These are phyloP conservation scores for Drosophila mayri DNA, from an alignment of 1,140 invertebrate genomes.

Conservation along the genomic window DNA sequence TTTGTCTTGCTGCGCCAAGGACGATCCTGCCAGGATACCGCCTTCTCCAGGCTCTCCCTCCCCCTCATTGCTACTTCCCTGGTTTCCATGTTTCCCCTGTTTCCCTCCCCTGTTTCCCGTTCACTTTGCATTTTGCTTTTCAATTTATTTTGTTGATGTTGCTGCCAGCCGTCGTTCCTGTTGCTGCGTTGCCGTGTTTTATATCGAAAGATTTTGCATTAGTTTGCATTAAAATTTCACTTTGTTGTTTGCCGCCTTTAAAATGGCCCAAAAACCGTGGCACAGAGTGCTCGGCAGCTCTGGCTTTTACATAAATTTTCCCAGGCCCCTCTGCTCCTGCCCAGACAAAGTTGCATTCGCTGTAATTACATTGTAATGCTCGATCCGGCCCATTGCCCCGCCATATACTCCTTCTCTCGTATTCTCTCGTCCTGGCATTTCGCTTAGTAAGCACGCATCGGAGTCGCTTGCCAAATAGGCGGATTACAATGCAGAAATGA, in stretches of 20 bases:
- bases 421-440: slow-evolving; percentile 26
- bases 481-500: slow-evolving; percentile 79
- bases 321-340: slow-evolving; percentile 2
- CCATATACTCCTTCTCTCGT: slow-evolving; percentile 11
- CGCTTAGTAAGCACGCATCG: slow-evolving; percentile 70
- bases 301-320: slow-evolving; percentile 59
- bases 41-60: slow-evolving; percentile 2
- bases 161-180: slow-evolving; percentile 23
- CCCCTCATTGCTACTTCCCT: slow-evolving; percentile 2
- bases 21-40: slow-evolving; percentile 45
- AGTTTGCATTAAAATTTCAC: slow-evolving; percentile 83
- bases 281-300: slow-evolving; percentile 7
- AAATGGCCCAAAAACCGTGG: slow-evolving; percentile 32
- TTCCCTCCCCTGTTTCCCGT: slow-evolving; percentile 20
- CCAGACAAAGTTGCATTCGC: slow-evolving; percentile 76
- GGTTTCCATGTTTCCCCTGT: neutral
- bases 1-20: slow-evolving; percentile 77
- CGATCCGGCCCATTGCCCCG: slow-evolving; percentile 30
- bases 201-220: slow-evolving; percentile 83
- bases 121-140: slow-evolving; percentile 81
- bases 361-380: slow-evolving; percentile 77
- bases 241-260: slow-evolving; percentile 71
- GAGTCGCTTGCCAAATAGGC: slow-evolving; percentile 68
- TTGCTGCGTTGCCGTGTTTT: slow-evolving; percentile 43
- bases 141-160: slow-evolving; percentile 75